phyloP scores from a whole-genome alignment of 2,888 invertebrate genomes.

The Sesia bembeciformis region DNA sequence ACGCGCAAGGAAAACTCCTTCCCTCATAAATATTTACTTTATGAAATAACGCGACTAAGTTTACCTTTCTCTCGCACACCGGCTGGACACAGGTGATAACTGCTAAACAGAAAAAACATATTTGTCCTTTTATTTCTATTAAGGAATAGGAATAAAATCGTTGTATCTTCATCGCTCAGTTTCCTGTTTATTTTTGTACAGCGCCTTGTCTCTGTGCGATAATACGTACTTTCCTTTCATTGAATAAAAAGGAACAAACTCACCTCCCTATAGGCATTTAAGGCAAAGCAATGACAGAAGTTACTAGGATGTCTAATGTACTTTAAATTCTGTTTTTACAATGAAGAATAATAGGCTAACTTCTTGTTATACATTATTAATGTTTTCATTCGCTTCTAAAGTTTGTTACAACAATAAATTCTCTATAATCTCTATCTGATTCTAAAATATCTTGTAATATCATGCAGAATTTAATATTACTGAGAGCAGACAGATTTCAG shows the following conservation, averaged over 20 bases:
- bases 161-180: background rate
- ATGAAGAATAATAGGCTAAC: too few relatives aligned
- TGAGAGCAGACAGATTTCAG: too few relatives aligned
- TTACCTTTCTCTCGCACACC: constrained; percentile 51
- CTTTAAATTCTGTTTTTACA: too few relatives aligned
- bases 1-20: constrained; percentile 57
- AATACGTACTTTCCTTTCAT: background rate
- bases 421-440: too few relatives aligned
- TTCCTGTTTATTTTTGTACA: background rate
- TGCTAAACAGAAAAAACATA: constrained; percentile 40
- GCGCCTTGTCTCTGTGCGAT: too few relatives aligned
- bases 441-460: too few relatives aligned
- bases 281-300: too few relatives aligned
- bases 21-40: constrained; percentile 73
- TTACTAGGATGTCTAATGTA: too few relatives aligned
- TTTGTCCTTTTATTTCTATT: constrained; percentile 23
- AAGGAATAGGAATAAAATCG: constrained; percentile 5
- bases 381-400: too few relatives aligned
- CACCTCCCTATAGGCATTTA: background rate
- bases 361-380: too few relatives aligned
- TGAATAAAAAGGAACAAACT: background rate
- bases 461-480: too few relatives aligned
- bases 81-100: constrained; percentile 59
- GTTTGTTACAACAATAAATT: too few relatives aligned
- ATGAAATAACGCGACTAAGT: constrained; percentile 64